Evolutionary conservation across 2,113 vertebrate genomes (phyloP).

Genomic region (Macquaria ambigua): DNA sequence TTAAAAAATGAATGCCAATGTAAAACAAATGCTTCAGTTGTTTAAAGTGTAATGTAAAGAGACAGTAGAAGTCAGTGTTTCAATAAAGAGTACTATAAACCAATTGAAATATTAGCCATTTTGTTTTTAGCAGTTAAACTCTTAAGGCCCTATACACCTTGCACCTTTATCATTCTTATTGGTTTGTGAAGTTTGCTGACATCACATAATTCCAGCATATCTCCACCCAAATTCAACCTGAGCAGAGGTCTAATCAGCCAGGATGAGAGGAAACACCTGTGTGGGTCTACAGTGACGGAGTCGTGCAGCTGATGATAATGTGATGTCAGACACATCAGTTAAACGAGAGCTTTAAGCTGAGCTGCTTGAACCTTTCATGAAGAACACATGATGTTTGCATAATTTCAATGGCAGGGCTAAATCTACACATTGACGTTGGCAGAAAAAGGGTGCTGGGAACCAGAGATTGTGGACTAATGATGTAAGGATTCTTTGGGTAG

Average conservation of each 20-base stretch:
- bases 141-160: too few species aligned
- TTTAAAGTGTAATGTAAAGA: background rate
- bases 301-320: conserved; percentile 8
- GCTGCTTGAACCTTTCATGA: background rate
- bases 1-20: background rate
- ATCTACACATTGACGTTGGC: background rate
- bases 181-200: conserved; percentile 1
- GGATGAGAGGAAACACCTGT: background rate
- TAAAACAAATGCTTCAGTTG: background rate
- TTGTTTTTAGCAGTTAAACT: background rate
- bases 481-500: conserved; percentile 17
- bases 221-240: background rate
- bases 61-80: background rate
- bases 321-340: background rate
- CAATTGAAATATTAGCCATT: background rate
- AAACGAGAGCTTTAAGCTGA: background rate
- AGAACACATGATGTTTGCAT: background rate
- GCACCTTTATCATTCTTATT: too few species aligned
- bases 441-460: conserved; percentile 4
- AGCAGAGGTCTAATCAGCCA: background rate
- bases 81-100: background rate
- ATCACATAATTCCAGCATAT: background rate
- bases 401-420: conserved; percentile 4
- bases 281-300: background rate
- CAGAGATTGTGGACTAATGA: conserved; percentile 20